Percentiles rank a stretch among this genome's conserved stretches.
phyloP scores from a whole-genome alignment of 2,797 vertebrate genomes.

The Echiichthys vipera region DNA sequence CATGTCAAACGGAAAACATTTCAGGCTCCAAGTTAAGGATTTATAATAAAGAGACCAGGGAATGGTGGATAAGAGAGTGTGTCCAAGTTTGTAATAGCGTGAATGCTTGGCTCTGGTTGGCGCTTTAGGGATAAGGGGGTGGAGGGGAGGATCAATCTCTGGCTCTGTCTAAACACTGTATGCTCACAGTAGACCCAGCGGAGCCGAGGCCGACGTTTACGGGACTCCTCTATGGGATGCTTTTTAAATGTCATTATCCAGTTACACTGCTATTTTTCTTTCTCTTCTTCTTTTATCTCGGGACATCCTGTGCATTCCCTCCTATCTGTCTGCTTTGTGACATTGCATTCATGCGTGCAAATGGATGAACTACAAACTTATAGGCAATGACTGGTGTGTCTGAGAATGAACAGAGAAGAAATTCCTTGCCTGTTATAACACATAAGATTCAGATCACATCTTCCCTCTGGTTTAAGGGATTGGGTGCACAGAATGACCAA shows the following conservation, averaged over 20 bases:
- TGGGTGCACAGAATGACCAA: slow-evolving; percentile 1
- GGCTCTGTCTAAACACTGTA: slow-evolving; percentile 78
- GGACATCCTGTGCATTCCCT: slow-evolving; percentile 3
- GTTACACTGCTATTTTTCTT: slow-evolving; percentile 29
- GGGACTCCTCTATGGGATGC: slow-evolving; percentile 41
- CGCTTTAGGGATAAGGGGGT: slow-evolving; percentile 42
- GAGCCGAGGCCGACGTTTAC: slow-evolving; percentile 73
- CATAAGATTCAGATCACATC: slow-evolving; percentile 1
- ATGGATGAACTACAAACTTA: slow-evolving; percentile 25
- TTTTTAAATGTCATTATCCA: slow-evolving; percentile 58
- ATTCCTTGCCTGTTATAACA: slow-evolving; percentile 11
- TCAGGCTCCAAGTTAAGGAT: slow-evolving; percentile 40
- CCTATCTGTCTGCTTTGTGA: not conserved
- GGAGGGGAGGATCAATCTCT: slow-evolving; percentile 69
- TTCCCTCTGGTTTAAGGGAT: slow-evolving; percentile 6
- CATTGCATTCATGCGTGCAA: slow-evolving; percentile 12
- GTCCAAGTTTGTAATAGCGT: slow-evolving; percentile 63
- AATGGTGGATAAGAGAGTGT: slow-evolving; percentile 33
- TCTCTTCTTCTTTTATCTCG: slow-evolving; percentile 25
- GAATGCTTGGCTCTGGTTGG: slow-evolving; percentile 62
- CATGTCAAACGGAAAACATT: slow-evolving; percentile 50
- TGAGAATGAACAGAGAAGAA: slow-evolving; percentile 3
- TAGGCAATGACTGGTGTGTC: not conserved
- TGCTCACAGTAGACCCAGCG: slow-evolving; percentile 67
- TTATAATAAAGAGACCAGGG: slow-evolving; percentile 51